phyloP scores from a whole-genome alignment of 2,113 vertebrate genomes.

The Oncorhynchus keta region DNA sequence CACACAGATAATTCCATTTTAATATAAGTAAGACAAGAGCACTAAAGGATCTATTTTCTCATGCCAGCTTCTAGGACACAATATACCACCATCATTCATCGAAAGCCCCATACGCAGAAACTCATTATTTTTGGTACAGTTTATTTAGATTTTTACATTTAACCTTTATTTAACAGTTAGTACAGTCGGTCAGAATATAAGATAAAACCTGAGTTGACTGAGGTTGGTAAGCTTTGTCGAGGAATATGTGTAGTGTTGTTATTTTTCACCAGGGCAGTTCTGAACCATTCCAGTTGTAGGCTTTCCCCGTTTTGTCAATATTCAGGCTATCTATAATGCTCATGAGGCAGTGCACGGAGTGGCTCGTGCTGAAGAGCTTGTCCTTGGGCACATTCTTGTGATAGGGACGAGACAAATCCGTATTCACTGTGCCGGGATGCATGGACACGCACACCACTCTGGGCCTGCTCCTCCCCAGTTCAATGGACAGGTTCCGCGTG shows the following conservation, averaged over 20 bases:
- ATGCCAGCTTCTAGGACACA: background rate
- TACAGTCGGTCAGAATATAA: background rate
- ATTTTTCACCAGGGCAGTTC: slow-evolving; percentile 59
- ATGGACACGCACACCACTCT: slow-evolving; percentile 72
- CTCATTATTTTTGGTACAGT: no score
- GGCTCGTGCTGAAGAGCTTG: slow-evolving; percentile 64
- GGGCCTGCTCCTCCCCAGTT: slow-evolving; percentile 59
- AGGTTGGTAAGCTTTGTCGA: background rate
- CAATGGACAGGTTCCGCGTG: slow-evolving; percentile 70
- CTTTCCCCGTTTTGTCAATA: slow-evolving; percentile 59
- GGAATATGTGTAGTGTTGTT: background rate
- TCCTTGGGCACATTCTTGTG: slow-evolving; percentile 63
- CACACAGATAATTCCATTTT: background rate
- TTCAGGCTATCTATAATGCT: slow-evolving; percentile 56
- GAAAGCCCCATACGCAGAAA: no score
- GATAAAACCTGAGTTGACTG: background rate
- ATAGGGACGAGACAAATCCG: slow-evolving; percentile 69
- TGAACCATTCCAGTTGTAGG: slow-evolving; percentile 61
- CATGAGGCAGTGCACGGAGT: slow-evolving; percentile 64
- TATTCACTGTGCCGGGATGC: slow-evolving; percentile 64
- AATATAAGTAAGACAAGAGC: background rate
- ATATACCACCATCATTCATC: background rate
- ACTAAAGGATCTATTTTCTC: background rate
- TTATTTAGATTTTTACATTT: no score
- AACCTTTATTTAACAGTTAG: background rate